Evolutionary conservation across 2,797 vertebrate genomes (phyloP).

Genomic region (Morelia viridis): DNA sequence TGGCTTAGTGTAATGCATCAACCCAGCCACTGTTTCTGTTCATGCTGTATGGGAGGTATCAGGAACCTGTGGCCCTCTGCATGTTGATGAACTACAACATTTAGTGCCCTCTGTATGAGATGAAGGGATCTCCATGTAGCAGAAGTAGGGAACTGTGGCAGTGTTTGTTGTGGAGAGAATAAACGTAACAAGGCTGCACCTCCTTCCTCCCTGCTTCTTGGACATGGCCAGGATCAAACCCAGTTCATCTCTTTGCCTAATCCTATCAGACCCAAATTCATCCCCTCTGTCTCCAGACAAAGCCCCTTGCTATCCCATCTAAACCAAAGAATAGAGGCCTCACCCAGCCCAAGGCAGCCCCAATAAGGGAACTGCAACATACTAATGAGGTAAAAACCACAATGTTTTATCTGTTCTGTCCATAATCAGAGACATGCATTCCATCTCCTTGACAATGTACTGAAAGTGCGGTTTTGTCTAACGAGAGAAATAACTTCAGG

Average conservation of each 20-base stretch:
- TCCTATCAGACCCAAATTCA: background rate
- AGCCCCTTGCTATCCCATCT: background rate
- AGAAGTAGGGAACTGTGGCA: background rate
- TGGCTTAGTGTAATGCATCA: background rate
- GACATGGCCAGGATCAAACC: background rate
- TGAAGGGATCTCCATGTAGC: background rate
- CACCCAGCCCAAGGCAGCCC: background rate
- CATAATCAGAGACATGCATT: background rate
- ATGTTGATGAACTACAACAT: background rate
- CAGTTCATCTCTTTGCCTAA: background rate
- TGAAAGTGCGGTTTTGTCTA: background rate
- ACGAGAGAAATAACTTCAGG: background rate
- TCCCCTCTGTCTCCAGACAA: background rate
- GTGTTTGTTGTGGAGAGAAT: background rate
- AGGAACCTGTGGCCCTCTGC: background rate
- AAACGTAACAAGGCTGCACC: background rate
- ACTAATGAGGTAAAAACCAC: background rate
- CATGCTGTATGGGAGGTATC: background rate
- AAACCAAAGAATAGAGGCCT: background rate
- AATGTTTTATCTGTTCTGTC: background rate
- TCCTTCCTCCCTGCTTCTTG: background rate
- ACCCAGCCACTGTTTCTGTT: background rate
- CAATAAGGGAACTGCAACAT: background rate
- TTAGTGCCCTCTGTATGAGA: background rate
- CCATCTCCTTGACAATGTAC: background rate